Evolutionary conservation across 2,113 vertebrate species (phyloP), one percentile per base, ranked within the genome.

Genomic region (Emberiza fucata): DNA sequence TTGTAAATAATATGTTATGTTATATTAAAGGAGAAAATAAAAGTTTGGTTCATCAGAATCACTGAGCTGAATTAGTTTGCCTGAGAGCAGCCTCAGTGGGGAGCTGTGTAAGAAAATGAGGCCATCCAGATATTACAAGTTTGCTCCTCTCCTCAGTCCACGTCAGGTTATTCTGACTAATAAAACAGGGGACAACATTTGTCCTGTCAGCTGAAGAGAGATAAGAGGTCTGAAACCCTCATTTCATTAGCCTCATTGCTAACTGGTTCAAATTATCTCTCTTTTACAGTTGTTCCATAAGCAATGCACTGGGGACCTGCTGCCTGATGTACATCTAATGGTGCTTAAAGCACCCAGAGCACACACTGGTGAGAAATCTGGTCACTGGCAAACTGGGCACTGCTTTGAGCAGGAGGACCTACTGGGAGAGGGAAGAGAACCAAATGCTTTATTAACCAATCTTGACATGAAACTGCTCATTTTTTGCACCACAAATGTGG

Each of bases 151-250:
- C 68, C 66, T 92, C 51, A 72, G 50, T 39, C 79, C 68, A 2
- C 8, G 54, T 66, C 71, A 94, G 50, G 44, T 88, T 90, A 65
- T 88, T 90, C 75, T 92, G 59, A 42, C 75, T 90, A 94, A 92
- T 92, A 88, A 90, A 86, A 83, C 7, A 61, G 27, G 33, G 28
- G 75, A 70, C 60, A 82, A 50, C 57, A 29, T 93, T 92, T 83
- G 54, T 73, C 75, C 85, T 17, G 0, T 45, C 39, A 57, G 33
- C n/a, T 14, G 25, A 76, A 33, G 42, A 66, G 79, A 92, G 63
- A 90, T 88, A 90, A 95, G 63, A 86, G 50, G 25, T 35, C 66
- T 69, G 70, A 90, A 95, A 57, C 57, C 8, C 70, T 80, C 66
- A 80, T 93, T 95, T 96, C 75, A 80, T 90, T 80, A 82, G 23